These are phyloP conservation scores for Anguilla pacifica DNA, from an alignment of 2,797 vertebrate genomes.

Conservation along the genomic window DNA sequence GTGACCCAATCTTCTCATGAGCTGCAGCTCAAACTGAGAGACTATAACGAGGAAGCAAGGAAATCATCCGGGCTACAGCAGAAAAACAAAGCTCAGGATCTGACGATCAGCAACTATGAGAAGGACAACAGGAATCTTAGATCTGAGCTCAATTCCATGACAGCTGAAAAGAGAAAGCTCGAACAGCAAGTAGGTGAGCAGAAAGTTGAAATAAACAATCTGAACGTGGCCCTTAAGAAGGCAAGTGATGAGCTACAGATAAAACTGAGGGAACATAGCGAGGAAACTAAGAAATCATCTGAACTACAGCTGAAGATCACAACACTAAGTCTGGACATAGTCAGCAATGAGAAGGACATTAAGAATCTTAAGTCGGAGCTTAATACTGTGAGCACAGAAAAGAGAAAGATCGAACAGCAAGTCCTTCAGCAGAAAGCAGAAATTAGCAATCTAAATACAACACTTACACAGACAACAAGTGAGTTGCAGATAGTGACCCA, in stretches of 20 bases:
- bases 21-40: conserved; percentile 72
- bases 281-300: conserved; percentile 26
- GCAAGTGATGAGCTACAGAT: conserved; percentile 58
- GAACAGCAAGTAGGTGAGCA: conserved; percentile 77
- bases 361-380: conserved; percentile 67
- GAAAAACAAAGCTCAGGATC: conserved; percentile 70
- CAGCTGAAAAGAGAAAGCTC: conserved; percentile 74
- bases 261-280: background rate
- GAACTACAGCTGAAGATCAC: conserved; percentile 65
- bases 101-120: conserved; percentile 67
- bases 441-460: conserved; percentile 37
- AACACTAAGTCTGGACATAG: background rate
- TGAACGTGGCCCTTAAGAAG: conserved; percentile 80
- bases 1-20: conserved; percentile 69
- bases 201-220: conserved; percentile 78
- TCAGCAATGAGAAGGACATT: background rate
- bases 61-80: conserved; percentile 71
- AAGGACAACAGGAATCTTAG: conserved; percentile 76
- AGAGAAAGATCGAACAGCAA: background rate
- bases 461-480: background rate
- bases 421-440: conserved; percentile 55
- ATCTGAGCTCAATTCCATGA: conserved; percentile 73
- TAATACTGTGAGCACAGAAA: conserved; percentile 55
- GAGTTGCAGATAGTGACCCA: background rate
- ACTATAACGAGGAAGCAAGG: conserved; percentile 69